Conservation (phyloP, 2,113 vertebrate species). For the Cavia porcellus region DNA sequence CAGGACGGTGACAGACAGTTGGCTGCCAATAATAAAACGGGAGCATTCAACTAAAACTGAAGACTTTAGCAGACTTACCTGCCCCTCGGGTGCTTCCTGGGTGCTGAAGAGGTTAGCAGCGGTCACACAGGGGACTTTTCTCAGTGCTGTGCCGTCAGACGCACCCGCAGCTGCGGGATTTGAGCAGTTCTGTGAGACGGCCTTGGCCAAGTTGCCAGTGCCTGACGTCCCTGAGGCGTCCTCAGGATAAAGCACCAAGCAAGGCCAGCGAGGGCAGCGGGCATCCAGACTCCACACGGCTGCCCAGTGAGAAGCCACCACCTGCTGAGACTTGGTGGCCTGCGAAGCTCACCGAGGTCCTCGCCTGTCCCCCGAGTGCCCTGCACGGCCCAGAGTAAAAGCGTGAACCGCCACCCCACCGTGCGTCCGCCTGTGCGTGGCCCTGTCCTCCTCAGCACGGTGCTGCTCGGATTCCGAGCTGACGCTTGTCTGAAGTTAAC, state of each 20-base stretch:
- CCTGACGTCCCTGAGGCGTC: no score
- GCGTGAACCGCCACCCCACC: fast-evolving
- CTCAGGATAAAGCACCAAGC: fast-evolving
- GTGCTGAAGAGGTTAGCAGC: background rate
- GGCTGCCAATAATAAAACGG: no score
- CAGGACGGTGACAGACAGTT: background rate
- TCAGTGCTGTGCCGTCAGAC: background rate
- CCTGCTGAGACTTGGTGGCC: background rate
- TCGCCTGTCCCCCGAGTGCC: fast-evolving
- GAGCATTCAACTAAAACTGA: background rate
- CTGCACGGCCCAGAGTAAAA: background rate
- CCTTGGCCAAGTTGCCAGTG: background rate
- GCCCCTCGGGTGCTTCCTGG: background rate
- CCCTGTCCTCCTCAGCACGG: background rate
- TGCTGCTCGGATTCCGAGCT: background rate
- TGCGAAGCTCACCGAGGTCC: background rate
- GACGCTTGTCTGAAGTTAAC: background rate
- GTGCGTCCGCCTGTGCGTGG: background rate
- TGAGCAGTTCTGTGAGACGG: background rate
- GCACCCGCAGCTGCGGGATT: background rate
- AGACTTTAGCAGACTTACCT: background rate
- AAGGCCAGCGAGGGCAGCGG: background rate
- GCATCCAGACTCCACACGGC: background rate
- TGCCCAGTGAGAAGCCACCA: fast-evolving
- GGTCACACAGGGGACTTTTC: background rate